Evolutionary conservation across 2,888 invertebrate species (phyloP), one percentile per base, ranked within the genome.

Genomic region (Heterodera filipjevi): DNA sequence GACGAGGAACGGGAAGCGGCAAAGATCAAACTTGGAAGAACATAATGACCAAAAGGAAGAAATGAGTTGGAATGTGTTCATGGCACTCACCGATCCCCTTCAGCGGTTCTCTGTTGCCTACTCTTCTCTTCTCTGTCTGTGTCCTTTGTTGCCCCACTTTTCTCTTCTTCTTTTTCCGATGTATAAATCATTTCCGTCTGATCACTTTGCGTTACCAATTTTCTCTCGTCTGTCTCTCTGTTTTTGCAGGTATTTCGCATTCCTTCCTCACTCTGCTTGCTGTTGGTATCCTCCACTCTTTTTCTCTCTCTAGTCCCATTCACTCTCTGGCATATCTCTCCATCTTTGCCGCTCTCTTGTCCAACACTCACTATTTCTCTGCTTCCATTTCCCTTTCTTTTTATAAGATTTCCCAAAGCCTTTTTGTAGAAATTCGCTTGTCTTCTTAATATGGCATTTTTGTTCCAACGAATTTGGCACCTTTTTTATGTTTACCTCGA

Each of bases 401-500:
- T 68, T 44, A 75, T 32, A 44, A 75, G 33, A 64, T 75, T 75
- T 30, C 30, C 46, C 19, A 75, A 30, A 1, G 75, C 66, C 32
- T 75, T 75, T 64, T 33, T 75, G 68, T 75, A 75, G 66, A 75
- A 75, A n/a, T 75, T 75, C 0, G 75, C 75, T 35, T 75, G 75
- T 35, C 33, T 75, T 22, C 73, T 73, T 3, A 10, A 49, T 44
- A 44, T 44, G 53, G 53, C 19, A 71, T 71, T 71, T 33, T 22
- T 19, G 22, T 32, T 32, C 19, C 1, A 73, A 14, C 59, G n/a
- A 27, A 14, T 49, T 39, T 12, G 39, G n/a, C n/a, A 12, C 2
- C 19, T n/a, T 33, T 39, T 35, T 19, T 53, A 8, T 22, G 16
- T 73, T 73, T 73, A 49, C 73, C 66, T 30, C 19, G 75, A 53